phyloP scores from a whole-genome alignment of 1,140 invertebrate species.

The Listronotus oregonensis region DNA sequence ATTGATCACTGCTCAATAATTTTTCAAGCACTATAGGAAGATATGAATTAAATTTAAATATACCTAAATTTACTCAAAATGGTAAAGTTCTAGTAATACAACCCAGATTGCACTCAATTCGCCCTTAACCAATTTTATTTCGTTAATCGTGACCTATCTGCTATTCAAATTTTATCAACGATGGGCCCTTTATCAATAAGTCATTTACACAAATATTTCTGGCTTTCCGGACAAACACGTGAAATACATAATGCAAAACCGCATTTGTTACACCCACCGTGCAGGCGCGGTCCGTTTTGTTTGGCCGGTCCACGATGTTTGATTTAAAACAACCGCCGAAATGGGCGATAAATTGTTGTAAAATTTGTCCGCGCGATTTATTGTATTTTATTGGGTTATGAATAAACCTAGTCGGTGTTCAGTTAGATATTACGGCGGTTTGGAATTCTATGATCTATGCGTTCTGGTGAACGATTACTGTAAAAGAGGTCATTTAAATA shows the following conservation, averaged over 20 bases:
- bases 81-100: no score
- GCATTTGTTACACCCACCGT: neutral
- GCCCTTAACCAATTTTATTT: no score
- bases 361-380: slow-evolving; percentile 27
- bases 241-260: neutral
- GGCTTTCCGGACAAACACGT: neutral
- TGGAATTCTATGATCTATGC: slow-evolving; percentile 5
- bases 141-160: no score
- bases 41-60: no score
- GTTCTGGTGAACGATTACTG: neutral
- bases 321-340: slow-evolving; percentile 9
- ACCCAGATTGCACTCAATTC: no score
- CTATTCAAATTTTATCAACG: no score
- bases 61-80: no score
- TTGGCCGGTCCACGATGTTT: slow-evolving; percentile 7
- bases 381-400: slow-evolving; percentile 30
- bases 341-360: slow-evolving; percentile 18
- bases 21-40: no score
- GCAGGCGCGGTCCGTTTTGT: slow-evolving; percentile 9
- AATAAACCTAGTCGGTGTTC: slow-evolving; percentile 18
- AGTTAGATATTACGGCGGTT: slow-evolving; percentile 12
- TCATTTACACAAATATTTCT: no score
- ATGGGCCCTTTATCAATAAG: no score
- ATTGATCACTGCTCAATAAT: no score
- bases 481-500: neutral